These are phyloP conservation scores for Tolmerus cingulatus DNA, from an alignment of 2,888 invertebrate genomes.

Conservation along the genomic window DNA sequence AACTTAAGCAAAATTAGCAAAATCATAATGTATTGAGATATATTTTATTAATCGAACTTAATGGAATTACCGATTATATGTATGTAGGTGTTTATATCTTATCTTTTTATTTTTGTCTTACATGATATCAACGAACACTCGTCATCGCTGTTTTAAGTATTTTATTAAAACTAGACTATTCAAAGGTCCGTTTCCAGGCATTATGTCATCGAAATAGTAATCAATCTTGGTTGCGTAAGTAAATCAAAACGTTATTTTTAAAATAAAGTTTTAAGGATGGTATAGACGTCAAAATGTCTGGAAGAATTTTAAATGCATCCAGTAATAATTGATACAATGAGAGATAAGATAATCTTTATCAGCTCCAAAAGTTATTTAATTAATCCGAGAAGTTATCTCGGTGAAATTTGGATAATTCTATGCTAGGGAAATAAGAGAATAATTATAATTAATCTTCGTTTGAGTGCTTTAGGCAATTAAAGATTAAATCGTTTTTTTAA, in stretches of 20 bases:
- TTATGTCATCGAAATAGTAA: neutral
- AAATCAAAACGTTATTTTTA: neutral
- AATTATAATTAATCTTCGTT: neutral
- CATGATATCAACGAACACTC: neutral
- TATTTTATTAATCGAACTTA: neutral
- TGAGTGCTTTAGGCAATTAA: neutral
- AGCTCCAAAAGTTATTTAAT: neutral
- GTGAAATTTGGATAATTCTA: neutral
- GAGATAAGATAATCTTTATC: neutral
- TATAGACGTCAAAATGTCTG: neutral
- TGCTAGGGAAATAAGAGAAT: neutral
- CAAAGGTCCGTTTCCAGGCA: neutral
- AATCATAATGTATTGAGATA: neutral
- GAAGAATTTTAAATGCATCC: neutral
- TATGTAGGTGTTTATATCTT: neutral
- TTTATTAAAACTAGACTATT: neutral
- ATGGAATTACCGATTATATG: no score
- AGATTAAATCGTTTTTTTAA: neutral
- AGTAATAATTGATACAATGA: neutral
- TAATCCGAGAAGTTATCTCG: neutral
- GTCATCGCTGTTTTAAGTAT: neutral
- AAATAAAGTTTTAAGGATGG: neutral
- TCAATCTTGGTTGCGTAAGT: neutral
- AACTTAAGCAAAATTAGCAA: neutral
- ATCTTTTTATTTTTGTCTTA: neutral